phyloP scores from a whole-genome alignment of 2,797 vertebrate species.

The Manis javanica region DNA sequence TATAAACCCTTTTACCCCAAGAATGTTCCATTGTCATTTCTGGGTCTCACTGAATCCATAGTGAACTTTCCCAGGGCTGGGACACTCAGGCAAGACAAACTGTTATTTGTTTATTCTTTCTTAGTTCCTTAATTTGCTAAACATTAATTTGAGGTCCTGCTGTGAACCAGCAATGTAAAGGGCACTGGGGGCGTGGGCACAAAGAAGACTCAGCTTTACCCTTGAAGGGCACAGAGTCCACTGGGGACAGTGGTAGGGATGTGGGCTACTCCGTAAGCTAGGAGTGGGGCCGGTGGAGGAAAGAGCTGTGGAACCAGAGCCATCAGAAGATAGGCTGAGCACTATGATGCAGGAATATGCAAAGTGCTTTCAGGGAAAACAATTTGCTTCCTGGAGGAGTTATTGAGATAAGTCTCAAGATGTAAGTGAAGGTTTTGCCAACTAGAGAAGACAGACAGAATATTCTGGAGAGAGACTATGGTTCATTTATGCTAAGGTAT shows the following conservation, averaged over 20 bases:
- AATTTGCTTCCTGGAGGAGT: background rate
- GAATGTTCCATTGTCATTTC: too few species aligned
- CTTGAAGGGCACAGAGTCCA: background rate
- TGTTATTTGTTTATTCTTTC: background rate
- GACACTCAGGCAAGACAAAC: too few species aligned
- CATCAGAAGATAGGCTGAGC: background rate
- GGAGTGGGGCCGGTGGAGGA: background rate
- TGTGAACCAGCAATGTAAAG: background rate
- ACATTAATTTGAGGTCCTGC: background rate
- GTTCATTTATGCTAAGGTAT: background rate
- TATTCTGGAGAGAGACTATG: background rate
- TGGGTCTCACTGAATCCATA: too few species aligned
- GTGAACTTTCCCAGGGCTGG: too few species aligned
- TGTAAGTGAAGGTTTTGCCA: background rate
- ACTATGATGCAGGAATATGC: background rate
- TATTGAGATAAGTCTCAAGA: background rate
- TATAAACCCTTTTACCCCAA: too few species aligned
- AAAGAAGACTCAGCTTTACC: background rate
- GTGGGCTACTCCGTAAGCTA: too few species aligned
- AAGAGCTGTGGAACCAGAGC: background rate
- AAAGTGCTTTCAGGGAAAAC: background rate
- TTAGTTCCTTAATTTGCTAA: background rate
- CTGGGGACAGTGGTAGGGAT: background rate
- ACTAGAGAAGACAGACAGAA: background rate
- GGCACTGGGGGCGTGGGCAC: background rate